phyloP scores from a whole-genome alignment of 1,140 invertebrate species.

The Neelides sp. region DNA sequence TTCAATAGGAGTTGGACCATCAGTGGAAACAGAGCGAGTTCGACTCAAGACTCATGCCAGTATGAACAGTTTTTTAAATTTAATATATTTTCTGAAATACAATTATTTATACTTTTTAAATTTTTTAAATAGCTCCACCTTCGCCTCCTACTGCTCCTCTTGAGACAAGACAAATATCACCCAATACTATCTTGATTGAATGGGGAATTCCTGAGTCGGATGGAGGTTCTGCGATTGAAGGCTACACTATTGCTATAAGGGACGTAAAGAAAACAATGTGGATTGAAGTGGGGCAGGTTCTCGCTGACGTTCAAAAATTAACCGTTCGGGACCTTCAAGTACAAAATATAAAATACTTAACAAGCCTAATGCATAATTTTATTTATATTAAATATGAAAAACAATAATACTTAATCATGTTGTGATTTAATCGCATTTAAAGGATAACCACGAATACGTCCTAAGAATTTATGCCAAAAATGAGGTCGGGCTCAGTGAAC shows the following conservation, averaged over 20 bases:
- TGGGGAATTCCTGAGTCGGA: constrained; percentile 89
- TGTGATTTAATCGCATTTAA: constrained; percentile 17
- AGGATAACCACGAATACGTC: constrained; percentile 75
- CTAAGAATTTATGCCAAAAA: constrained; percentile 85
- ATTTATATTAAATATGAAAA: background rate
- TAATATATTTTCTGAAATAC: constrained; percentile 31
- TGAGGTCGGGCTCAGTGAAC: constrained; percentile 87
- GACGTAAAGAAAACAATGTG: constrained; percentile 88
- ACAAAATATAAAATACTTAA: constrained; percentile 15
- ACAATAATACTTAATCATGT: background rate
- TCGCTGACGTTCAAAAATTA: constrained; percentile 65
- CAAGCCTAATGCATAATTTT: no score
- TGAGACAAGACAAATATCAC: constrained; percentile 66
- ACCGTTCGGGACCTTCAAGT: constrained; percentile 69
- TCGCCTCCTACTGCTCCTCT: constrained; percentile 77
- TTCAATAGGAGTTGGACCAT: constrained; percentile 64
- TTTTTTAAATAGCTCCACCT: constrained; percentile 74
- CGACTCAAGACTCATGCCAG: constrained; percentile 86
- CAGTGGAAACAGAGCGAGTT: constrained; percentile 62
- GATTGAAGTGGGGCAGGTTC: constrained; percentile 84
- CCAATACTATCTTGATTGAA: constrained; percentile 71
- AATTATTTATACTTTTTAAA: constrained; percentile 31
- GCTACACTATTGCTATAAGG: constrained; percentile 83
- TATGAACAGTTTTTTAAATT: constrained; percentile 44
- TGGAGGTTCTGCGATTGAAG: constrained; percentile 76